phyloP scores from a whole-genome alignment of 2,797 vertebrate species.

The Schizopygopsis malacanthus region DNA sequence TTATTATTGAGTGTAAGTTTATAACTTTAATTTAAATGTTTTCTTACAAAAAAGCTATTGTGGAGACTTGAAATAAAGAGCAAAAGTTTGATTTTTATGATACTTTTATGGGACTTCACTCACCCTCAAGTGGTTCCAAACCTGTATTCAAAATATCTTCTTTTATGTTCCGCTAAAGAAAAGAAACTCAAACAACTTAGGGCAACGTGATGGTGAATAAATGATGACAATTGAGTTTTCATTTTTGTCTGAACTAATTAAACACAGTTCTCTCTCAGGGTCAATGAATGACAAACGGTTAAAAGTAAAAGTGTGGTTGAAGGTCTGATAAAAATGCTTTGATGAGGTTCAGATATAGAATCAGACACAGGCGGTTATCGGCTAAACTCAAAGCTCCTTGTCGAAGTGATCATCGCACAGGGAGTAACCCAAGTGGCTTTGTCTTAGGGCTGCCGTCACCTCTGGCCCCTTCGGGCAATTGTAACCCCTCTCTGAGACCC shows the following conservation, averaged over 20 bases:
- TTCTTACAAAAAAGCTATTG: background rate
- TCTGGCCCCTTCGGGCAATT: constrained; percentile 62
- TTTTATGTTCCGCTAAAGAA: background rate
- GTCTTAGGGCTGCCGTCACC: constrained; percentile 70
- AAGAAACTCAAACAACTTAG: background rate
- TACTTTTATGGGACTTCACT: background rate
- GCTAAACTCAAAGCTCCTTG: constrained; percentile 54
- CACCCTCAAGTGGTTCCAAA: background rate
- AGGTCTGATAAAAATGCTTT: constrained; percentile 64
- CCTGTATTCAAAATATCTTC: background rate
- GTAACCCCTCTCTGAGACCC: constrained; percentile 72
- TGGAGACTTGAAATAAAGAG: background rate
- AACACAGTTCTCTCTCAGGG: constrained; percentile 44
- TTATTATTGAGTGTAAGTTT: background rate
- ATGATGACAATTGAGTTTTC: background rate
- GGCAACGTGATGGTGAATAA: background rate
- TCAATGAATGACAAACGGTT: constrained; percentile 59
- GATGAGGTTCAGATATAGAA: constrained; percentile 65
- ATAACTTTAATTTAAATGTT: background rate
- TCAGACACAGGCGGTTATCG: constrained; percentile 68
- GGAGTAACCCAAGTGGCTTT: constrained; percentile 77
- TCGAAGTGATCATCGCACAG: constrained; percentile 53
- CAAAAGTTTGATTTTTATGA: background rate
- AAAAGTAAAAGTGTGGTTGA: constrained; percentile 26
- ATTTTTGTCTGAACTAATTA: background rate